Base-by-base conservation (phyloP, 1,140 invertebrate species). In the Trichomalopsis sarcophagae region DNA sequence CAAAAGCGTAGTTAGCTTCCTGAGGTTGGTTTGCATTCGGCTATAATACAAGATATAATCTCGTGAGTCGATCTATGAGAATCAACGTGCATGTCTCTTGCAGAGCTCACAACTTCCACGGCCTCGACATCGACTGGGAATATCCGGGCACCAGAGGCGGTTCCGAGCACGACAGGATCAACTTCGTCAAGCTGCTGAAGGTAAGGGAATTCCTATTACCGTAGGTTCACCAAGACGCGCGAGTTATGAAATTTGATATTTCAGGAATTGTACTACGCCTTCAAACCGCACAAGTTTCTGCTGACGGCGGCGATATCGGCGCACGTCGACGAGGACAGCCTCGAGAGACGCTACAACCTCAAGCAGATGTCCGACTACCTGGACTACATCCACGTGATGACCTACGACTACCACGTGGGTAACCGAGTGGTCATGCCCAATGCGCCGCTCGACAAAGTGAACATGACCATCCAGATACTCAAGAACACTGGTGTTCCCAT, bases 401-500 rank as follows among this genome's bases (percentile, higher is more conserved):
- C 96, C 83, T 98, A 98, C 89, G 97, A 98, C 93, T 98, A 97
- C 92, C 97, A 98, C 88, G 94, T 95, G 5, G 98, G 97, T 97
- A 96, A 98, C 88, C 93, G 93, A 0, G 94, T 93, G 74, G 96
- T 97, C 0, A 96, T 96, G 1, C 95, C 96, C 30, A 97, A 97
- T 89, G 95, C 97, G 0, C 96, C 95, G 1, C 85, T 96, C 2
- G 86, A 88, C 62, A 79, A 90, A 90, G 86, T 93, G n/a, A 95
- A 96, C 94, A 96, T 94, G 88, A 96, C 96, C n/a, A 95, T 97
- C 21, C 3, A 95, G 96, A 66, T 96, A 97, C 91, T 95, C 97
- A 91, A 86, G 5, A 91, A 94, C 47, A 92, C 95, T 83, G 97
- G 97, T 7, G 96, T 96, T 6, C 95, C 95, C 17, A 92, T 94